Conservation (phyloP, 1,140 invertebrate species). For the Brachionus plicatilis region DNA sequence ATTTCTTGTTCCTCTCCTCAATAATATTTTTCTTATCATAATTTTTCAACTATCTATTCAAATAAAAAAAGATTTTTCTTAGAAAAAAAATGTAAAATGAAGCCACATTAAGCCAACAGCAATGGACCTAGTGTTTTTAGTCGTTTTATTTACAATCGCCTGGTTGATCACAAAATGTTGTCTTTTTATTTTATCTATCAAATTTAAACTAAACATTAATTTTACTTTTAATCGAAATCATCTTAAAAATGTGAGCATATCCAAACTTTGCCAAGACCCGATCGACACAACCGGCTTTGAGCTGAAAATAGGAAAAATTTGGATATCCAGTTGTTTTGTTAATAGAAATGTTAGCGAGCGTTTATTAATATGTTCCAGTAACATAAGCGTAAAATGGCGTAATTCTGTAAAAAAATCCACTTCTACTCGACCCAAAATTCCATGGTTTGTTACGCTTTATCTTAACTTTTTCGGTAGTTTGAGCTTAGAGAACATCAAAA, state of each 20-base stretch:
- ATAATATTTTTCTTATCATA: background rate
- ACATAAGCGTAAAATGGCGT: background rate
- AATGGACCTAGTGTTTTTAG: background rate
- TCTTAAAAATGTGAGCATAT: background rate
- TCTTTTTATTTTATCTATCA: background rate
- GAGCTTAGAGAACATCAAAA: background rate
- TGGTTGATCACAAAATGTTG: background rate
- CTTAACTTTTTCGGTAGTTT: background rate
- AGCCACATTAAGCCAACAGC: background rate
- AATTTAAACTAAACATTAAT: slow-evolving; percentile 5
- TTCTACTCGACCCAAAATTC: background rate
- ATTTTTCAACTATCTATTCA: background rate
- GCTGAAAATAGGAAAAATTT: background rate
- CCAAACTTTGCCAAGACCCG: background rate
- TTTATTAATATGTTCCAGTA: background rate
- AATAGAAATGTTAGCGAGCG: slow-evolving; percentile 4
- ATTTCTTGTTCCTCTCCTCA: background rate
- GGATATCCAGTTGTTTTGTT: slow-evolving; percentile 18
- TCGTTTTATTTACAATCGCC: background rate
- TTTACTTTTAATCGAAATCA: slow-evolving; percentile 27
- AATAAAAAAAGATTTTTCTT: background rate
- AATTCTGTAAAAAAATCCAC: background rate
- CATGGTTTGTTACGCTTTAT: background rate
- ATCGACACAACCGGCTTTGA: background rate
- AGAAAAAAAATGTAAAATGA: slow-evolving; percentile 14